Evolutionary conservation across 2,113 vertebrate species (phyloP).

Genomic region (Rousettus leschenaultii): DNA sequence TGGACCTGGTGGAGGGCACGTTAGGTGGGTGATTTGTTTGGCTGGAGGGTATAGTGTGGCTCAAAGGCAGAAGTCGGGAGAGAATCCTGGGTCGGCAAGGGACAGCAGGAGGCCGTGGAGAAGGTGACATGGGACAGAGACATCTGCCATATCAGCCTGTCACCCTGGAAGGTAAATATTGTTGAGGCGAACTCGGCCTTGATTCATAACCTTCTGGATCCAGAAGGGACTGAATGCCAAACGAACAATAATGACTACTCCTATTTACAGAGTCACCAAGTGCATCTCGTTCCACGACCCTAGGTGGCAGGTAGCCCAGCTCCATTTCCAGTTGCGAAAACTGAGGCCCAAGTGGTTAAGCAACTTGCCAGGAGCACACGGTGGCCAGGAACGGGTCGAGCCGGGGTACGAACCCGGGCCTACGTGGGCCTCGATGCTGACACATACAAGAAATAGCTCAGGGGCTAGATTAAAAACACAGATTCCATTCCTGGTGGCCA

Average conservation of each 20-base stretch:
- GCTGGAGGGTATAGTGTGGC: not conserved
- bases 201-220: not conserved
- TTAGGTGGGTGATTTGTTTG: not conserved
- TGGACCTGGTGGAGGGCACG: not conserved
- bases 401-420: not conserved
- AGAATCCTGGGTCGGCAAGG: accelerated
- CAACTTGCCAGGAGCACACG: not conserved
- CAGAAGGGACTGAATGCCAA: not conserved
- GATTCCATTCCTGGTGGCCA: not conserved
- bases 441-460: not conserved
- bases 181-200: not conserved
- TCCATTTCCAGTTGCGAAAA: not conserved
- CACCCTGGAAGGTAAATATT: not conserved
- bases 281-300: not conserved
- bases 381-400: not conserved
- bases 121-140: not conserved
- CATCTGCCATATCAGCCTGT: not conserved
- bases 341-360: not conserved
- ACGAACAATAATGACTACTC: not conserved
- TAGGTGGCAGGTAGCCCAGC: not conserved
- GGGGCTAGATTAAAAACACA: not conserved
- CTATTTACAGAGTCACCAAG: not conserved
- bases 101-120: not conserved
- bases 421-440: not conserved
- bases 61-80: not conserved